Evolutionary conservation across 2,797 vertebrate species (phyloP).

Genomic region (Carapus acus): DNA sequence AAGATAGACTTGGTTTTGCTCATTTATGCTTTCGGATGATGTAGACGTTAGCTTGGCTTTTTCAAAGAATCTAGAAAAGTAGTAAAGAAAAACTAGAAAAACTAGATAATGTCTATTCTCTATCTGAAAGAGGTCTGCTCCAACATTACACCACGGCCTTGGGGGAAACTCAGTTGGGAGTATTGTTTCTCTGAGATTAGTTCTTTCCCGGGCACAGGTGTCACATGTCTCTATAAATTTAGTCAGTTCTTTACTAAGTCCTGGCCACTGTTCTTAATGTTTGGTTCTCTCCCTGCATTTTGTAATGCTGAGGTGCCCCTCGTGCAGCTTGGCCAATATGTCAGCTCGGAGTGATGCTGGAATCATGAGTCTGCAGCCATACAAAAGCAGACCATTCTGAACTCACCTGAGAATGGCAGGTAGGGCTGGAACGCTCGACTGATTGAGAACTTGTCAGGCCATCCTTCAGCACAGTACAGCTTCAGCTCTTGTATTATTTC

Average conservation of each 20-base stretch:
- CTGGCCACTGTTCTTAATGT: not conserved
- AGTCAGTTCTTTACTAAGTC: not conserved
- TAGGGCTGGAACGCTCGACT: not conserved
- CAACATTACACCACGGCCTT: not conserved
- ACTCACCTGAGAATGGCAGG: slow-evolving; percentile 4
- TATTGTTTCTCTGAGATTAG: not conserved
- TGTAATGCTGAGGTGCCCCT: not conserved
- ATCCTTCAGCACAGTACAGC: not conserved
- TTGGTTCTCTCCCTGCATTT: not conserved
- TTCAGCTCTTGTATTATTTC: not conserved
- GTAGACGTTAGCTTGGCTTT: not conserved
- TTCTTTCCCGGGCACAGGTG: slow-evolving; percentile 2
- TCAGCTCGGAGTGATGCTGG: not conserved
- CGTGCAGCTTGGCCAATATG: not conserved
- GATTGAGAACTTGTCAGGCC: not conserved
- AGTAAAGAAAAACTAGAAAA: not conserved
- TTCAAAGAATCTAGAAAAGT: not conserved
- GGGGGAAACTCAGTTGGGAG: not conserved
- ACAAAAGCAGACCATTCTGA: slow-evolving; percentile 9
- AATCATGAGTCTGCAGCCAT: slow-evolving; percentile 13
- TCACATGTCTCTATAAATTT: not conserved
- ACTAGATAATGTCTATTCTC: not conserved
- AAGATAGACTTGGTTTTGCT: not conserved
- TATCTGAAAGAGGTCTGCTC: not conserved
- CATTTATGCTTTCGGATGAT: no score